Evolutionary conservation across 2,797 vertebrate species (phyloP).

Genomic region (Hipposideros larvatus): DNA sequence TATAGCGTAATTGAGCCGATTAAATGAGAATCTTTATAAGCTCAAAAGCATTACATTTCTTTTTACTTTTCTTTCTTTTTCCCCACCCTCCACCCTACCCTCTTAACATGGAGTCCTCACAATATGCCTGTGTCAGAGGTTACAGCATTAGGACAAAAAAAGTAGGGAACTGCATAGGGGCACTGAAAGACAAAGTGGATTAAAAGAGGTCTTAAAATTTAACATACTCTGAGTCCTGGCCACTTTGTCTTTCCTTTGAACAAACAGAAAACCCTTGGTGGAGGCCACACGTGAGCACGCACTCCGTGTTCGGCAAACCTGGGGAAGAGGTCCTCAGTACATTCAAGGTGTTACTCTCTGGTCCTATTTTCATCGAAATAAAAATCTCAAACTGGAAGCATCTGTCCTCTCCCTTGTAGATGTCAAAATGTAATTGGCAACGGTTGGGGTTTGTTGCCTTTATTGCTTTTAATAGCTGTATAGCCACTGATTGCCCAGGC

Average conservation of each 20-base stretch:
- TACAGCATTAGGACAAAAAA: background rate
- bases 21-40: background rate
- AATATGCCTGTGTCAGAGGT: accelerated
- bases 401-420: slow-evolving; percentile 90
- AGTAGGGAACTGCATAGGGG: background rate
- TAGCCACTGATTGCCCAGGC: slow-evolving; percentile 92
- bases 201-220: background rate
- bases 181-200: background rate
- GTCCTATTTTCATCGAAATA: slow-evolving; percentile 79
- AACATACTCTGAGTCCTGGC: background rate
- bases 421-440: slow-evolving; percentile 93
- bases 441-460: slow-evolving; percentile 91
- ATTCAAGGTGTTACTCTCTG: background rate
- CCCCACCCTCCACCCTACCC: accelerated
- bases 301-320: accelerated
- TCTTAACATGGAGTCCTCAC: background rate
- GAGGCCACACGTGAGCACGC: accelerated
- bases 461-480: slow-evolving; percentile 93
- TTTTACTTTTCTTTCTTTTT: background rate
- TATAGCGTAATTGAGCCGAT: background rate
- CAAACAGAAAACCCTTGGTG: background rate
- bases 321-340: accelerated
- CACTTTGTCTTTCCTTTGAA: background rate
- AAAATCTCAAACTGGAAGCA: slow-evolving; percentile 87
- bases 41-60: background rate